A percentile compares a stretch with the other conserved stretches of the same genome.
Evolutionary conservation across 2,113 vertebrate species (phyloP).

Genomic region (Epinephelus moara): DNA sequence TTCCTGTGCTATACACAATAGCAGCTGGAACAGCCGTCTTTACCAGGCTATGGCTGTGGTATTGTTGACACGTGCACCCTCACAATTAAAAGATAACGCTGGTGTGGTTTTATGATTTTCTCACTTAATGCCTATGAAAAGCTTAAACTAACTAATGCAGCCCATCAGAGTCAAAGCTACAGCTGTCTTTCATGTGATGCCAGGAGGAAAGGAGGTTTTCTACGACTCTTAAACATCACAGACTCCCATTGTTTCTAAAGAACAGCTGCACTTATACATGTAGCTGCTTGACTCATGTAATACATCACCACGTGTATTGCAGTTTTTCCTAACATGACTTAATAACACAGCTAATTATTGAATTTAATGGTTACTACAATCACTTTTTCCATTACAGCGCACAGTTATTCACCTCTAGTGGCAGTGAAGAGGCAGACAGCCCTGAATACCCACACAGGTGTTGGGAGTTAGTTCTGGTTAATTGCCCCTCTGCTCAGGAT

Average conservation of each 20-base stretch:
- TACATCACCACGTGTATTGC: constrained; percentile 30
- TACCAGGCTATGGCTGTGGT: not conserved
- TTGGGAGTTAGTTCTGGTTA: constrained; percentile 20
- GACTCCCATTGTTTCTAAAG: constrained; percentile 8
- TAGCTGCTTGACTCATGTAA: constrained; percentile 39
- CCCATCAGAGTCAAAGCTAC: not conserved
- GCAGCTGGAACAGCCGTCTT: constrained; percentile 41
- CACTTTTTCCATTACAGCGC: constrained; percentile 55
- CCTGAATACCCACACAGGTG: not conserved
- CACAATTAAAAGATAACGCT: not conserved
- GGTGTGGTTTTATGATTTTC: not conserved
- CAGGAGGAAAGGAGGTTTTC: constrained; percentile 11
- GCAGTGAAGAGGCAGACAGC: not conserved
- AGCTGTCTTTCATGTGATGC: constrained; percentile 8
- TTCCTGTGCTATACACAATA: constrained; percentile 6
- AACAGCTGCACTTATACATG: constrained; percentile 3
- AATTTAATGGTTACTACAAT: constrained; percentile 21
- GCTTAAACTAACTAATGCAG: not conserved
- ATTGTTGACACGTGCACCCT: constrained; percentile 7
- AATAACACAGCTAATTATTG: constrained; percentile 54
- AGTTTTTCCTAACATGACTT: constrained; percentile 55
- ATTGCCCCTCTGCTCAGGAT: constrained; percentile 6
- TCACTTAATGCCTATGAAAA: not conserved
- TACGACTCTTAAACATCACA: constrained; percentile 15
- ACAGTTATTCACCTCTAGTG: constrained; percentile 14